Base-by-base conservation (phyloP, 2,797 vertebrate genomes). In the Macrochelys suwanniensis region DNA sequence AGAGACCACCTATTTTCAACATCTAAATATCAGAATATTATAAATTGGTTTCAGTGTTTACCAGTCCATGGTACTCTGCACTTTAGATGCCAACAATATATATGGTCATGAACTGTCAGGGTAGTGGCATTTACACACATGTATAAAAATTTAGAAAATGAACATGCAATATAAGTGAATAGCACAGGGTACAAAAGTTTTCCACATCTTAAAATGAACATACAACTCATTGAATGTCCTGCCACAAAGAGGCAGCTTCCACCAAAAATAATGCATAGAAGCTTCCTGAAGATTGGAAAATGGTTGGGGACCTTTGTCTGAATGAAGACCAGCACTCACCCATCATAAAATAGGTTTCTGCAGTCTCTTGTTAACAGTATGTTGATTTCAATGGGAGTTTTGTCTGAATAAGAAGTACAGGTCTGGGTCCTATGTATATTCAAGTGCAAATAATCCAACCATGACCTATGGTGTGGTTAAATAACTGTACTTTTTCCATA, bases 301-400 rank as follows among this genome's bases (percentile, higher is more conserved):
- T 16, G 42, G 45, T 17, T 84, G 1, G 16, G 28, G 50, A 87
- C 51, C 2, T 2, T 81, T 80, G 71, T 53, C 82, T 88, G 68
- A 89, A 68, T 86, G n/a, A 59, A 94, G 78, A 56, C 54, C 47
- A 78, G 5, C 33, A 68, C 81, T 77, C 79, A 90, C 49, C 47
- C 77, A 71, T 84, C 85, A 77, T 85, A 89, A 88, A 88, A 88
- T 12, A 61, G 57, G 65, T 45, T 57, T 57, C 80, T 89, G 17
- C 82, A 77, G 65, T 91, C 13, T 82, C 47, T 93, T 50, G 47
- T 65, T 45, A 50, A 6, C 68, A 84, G 47, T 53, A 2, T 59
- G 81, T 7, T 56, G 80, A 76, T 94, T 88, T 85, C 89, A 90
- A 82, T 79, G 94, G 88, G 85, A 88, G 82, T 95, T 96, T 85